These are phyloP conservation scores for Pomacea maculata DNA, from an alignment of 1,140 invertebrate species.

Conservation along the genomic window DNA sequence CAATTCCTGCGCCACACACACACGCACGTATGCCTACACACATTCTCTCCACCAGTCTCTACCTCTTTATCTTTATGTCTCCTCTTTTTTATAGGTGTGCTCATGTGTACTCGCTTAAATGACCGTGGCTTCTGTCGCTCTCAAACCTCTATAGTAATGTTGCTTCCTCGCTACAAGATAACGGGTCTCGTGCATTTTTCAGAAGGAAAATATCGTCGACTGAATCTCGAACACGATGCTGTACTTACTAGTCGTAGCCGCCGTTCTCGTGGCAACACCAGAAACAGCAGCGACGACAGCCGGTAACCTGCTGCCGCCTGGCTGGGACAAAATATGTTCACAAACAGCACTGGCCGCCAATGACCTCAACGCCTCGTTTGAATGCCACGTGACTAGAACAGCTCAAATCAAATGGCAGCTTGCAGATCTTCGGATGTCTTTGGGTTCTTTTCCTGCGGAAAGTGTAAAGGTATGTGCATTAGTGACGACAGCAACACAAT, in stretches of 20 bases:
- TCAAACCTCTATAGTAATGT: no score
- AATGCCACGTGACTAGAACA: conserved; percentile 4
- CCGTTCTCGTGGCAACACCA: not conserved
- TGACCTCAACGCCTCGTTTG: conserved; percentile 11
- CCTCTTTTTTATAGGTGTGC: not conserved
- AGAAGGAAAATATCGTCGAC: no score
- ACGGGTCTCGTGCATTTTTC: no score
- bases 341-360: not conserved
- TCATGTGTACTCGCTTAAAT: not conserved
- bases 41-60: not conserved
- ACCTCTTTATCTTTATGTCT: not conserved
- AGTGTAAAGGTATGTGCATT: no score
- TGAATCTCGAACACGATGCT: not conserved
- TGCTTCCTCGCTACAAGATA: no score
- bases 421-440: conserved; percentile 3
- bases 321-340: conserved; percentile 1
- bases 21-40: not conserved
- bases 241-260: not conserved
- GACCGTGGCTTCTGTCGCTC: not conserved
- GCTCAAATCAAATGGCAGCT: conserved; percentile 7
- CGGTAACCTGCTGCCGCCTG: not conserved
- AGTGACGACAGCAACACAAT: no score
- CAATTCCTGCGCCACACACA: no score
- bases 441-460: not conserved
- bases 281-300: not conserved